Conservation (phyloP, 2,888 invertebrate species). For the Drosophila birchii region DNA sequence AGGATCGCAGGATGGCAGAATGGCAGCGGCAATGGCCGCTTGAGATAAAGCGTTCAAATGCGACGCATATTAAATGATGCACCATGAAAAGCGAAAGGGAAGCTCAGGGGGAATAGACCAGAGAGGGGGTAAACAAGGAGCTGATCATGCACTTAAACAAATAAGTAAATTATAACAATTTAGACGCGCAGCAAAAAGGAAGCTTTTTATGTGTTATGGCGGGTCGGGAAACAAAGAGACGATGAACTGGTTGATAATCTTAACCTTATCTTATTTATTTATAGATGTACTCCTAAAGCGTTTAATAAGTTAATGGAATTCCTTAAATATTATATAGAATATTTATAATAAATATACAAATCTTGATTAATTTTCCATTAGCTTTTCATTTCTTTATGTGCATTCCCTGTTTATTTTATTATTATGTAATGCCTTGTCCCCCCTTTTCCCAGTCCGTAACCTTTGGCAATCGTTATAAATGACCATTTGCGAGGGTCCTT, state of each 20-base stretch:
- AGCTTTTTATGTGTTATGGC: no score
- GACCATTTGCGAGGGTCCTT: constrained; percentile 67
- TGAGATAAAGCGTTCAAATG: constrained; percentile 79
- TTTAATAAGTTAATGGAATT: no score
- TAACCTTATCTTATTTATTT: no score
- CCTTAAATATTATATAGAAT: no score
- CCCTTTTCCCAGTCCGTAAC: constrained; percentile 4
- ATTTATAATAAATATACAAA: no score
- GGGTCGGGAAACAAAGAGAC: no score
- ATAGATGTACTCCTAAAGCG: no score
- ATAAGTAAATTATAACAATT: neutral
- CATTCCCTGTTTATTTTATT: constrained; percentile 59
- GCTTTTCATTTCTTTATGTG: neutral
- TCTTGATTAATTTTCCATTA: neutral
- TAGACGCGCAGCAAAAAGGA: no score
- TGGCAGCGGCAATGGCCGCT: constrained; percentile 59
- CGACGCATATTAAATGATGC: constrained; percentile 80
- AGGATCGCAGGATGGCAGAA: constrained; percentile 17
- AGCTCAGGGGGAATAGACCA: neutral
- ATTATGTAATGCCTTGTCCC: constrained; percentile 62
- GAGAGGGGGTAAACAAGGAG: neutral
- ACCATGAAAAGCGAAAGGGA: constrained; percentile 72
- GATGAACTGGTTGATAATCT: no score
- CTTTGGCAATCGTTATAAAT: constrained; percentile 72
- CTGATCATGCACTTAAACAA: constrained; percentile 6